phyloP scores from a whole-genome alignment of 1,140 invertebrate species.

The Drosophila rhopaloa region DNA sequence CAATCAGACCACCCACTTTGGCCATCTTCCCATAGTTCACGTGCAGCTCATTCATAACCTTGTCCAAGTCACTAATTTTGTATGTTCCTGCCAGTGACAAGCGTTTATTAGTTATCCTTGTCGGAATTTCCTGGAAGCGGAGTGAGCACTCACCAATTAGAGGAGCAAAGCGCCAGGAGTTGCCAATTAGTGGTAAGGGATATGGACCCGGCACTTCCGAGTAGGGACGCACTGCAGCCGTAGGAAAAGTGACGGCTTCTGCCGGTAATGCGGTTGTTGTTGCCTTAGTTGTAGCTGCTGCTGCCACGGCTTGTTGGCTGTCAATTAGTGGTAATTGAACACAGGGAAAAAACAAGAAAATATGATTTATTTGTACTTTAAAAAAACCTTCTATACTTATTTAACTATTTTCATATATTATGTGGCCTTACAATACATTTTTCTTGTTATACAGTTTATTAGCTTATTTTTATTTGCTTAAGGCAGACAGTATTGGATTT shows the following conservation, averaged over 20 bases:
- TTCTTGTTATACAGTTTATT: no score
- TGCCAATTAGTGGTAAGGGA: conserved; percentile 91
- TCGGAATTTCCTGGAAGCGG: background rate
- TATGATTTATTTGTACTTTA: background rate
- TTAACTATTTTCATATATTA: no score
- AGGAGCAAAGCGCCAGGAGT: conserved; percentile 92
- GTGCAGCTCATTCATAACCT: conserved; percentile 88
- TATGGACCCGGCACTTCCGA: conserved; percentile 90
- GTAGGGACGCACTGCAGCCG: conserved; percentile 85
- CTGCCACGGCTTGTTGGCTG: conserved; percentile 15
- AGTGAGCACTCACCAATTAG: conserved; percentile 86
- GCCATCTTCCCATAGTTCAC: conserved; percentile 89
- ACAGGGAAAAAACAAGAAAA: conserved; percentile 1
- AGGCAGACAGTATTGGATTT: no score
- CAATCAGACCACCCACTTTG: conserved; percentile 90
- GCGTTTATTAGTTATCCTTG: background rate
- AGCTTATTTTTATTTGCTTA: no score
- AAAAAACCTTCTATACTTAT: background rate
- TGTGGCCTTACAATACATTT: no score
- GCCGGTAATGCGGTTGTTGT: conserved; percentile 16
- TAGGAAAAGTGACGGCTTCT: conserved; percentile 3
- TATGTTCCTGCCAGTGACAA: conserved; percentile 87
- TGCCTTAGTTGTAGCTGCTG: conserved; percentile 17
- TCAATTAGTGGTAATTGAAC: conserved; percentile 34
- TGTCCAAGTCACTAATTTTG: conserved; percentile 90